A percentile compares a stretch with the other conserved stretches of the same genome.
Conservation (phyloP, 2,113 vertebrate genomes). For the Oenanthe melanoleuca region DNA sequence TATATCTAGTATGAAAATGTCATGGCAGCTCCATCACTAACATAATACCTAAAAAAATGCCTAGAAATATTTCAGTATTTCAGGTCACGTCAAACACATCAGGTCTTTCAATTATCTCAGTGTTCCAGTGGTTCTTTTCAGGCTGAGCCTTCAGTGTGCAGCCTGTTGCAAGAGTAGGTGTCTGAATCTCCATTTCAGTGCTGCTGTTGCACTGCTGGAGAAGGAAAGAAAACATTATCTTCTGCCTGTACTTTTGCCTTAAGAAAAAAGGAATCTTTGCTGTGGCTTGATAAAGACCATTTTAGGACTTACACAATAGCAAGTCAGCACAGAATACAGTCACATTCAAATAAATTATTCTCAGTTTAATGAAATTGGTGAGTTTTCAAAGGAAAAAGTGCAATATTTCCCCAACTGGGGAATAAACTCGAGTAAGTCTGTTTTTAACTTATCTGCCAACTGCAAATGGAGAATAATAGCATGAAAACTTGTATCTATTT, state of each 20-base stretch:
- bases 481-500: not conserved
- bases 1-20: not conserved
- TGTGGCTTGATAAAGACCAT: not conserved
- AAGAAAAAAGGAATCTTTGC: not conserved
- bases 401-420: not conserved
- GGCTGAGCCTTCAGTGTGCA: not conserved
- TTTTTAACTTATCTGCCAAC: not conserved
- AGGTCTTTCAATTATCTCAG: slow-evolving; percentile 22
- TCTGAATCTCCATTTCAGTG: not conserved
- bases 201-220: not conserved
- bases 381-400: not conserved
- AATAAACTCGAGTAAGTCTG: not conserved
- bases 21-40: not conserved
- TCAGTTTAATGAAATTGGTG: not conserved
- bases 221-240: not conserved
- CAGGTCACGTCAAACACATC: not conserved
- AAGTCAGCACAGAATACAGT: not conserved
- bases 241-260: not conserved
- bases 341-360: not conserved
- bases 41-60: not conserved
- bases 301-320: slow-evolving; percentile 17
- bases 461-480: not conserved
- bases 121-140: not conserved
- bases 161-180: not conserved
- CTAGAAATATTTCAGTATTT: not conserved